These are phyloP conservation scores for Mungos mungo DNA, from an alignment of 2,113 vertebrate genomes.

Conservation along the genomic window DNA sequence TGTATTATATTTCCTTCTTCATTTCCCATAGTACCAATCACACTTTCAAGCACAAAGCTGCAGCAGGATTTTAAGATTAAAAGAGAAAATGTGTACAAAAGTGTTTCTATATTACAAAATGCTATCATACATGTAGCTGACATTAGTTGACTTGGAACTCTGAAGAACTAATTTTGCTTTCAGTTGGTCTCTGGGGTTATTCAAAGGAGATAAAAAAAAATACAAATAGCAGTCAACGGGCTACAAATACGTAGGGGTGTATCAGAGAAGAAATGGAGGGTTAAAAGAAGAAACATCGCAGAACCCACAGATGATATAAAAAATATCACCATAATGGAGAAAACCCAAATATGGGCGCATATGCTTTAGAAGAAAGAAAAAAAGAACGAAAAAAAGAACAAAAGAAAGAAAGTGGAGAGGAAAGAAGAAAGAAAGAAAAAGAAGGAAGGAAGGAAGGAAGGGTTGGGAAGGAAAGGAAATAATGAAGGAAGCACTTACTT, in stretches of 20 bases:
- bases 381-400: background rate
- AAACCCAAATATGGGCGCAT: background rate
- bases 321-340: background rate
- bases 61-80: background rate
- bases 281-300: background rate
- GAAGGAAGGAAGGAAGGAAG: background rate
- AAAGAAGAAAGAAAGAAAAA: too few relatives aligned
- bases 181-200: background rate
- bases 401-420: too few relatives aligned
- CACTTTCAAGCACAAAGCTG: background rate
- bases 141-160: background rate
- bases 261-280: background rate
- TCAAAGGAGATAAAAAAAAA: background rate
- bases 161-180: constrained; percentile 1
- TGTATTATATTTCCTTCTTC: background rate
- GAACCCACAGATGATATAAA: background rate
- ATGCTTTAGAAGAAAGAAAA: background rate
- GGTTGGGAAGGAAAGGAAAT: background rate
- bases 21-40: background rate
- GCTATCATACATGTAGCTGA: background rate
- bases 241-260: background rate
- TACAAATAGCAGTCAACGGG: background rate
- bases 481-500: background rate
- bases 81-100: background rate
- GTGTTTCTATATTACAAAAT: background rate